These are phyloP conservation scores for Gonioctena quinquepunctata DNA, from an alignment of 1,140 invertebrate species.

Conservation along the genomic window DNA sequence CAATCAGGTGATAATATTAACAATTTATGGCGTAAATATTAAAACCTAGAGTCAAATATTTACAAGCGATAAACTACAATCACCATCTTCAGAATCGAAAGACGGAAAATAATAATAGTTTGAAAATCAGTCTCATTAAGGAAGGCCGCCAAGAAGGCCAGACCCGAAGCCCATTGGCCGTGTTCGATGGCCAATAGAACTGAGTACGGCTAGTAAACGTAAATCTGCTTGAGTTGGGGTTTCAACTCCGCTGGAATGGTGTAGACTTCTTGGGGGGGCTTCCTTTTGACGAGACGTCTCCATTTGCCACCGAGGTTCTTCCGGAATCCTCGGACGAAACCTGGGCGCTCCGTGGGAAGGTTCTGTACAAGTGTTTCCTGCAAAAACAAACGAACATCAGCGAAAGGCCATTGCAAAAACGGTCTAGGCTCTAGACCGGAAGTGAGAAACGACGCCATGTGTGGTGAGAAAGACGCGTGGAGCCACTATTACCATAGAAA, in stretches of 20 bases:
- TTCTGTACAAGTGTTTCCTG: slow-evolving; percentile 78
- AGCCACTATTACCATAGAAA: neutral
- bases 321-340: slow-evolving; percentile 75
- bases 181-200: neutral
- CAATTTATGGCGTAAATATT: slow-evolving; percentile 4
- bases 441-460: neutral
- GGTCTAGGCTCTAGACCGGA: neutral
- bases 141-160: slow-evolving; percentile 23
- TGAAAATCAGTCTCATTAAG: slow-evolving; percentile 37
- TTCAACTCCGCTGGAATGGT: slow-evolving; percentile 83
- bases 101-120: slow-evolving; percentile 23
- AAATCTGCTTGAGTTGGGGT: slow-evolving; percentile 85
- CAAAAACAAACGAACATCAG: slow-evolving; percentile 52
- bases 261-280: slow-evolving; percentile 76
- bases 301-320: slow-evolving; percentile 82
- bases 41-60: slow-evolving; percentile 13
- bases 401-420: neutral
- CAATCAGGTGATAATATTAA: slow-evolving; percentile 16
- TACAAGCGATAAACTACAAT: slow-evolving; percentile 13
- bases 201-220: slow-evolving; percentile 69
- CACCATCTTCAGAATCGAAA: slow-evolving; percentile 24
- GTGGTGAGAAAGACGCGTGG: neutral
- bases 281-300: slow-evolving; percentile 79
- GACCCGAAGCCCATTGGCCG: slow-evolving; percentile 6
- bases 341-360: slow-evolving; percentile 69